Base-by-base conservation (phyloP, 92 coral and sea anemone genomes). In the Diadumene lineata region DNA sequence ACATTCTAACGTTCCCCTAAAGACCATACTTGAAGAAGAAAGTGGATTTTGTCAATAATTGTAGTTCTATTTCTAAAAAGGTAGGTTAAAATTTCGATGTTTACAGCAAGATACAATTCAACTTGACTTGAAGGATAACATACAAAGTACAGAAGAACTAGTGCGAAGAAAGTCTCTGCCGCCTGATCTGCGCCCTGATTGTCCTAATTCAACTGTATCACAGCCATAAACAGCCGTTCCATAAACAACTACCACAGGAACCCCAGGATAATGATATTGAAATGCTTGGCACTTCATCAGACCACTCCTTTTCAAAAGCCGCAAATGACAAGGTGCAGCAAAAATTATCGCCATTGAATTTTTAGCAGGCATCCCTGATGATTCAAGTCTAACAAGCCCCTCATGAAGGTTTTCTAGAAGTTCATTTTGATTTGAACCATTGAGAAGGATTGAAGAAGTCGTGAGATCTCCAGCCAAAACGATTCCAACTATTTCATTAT, bases 221-320 rank as follows among this genome's bases (percentile, higher is more conserved):
- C 97, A 91, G 19, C 97, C 97, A 85, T 89, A 91, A 16, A 89
- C 84, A 15, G 88, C 97, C 24, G 88, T 60, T 23, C 93, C 93
- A 34, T 70, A 38, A 75, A 87, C 82, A 13, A 92, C 87, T 13
- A 64, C 72, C 19, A 91, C 61, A 31, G 90, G 86, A 17, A 76
- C 81, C 6, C 61, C 51, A 23, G 93, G 89, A 34, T 87, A 91
- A 50, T 55, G 74, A 9, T 82, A 74, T 46, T 71, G 60, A 56
- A 91, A 73, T 26, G 82, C 73, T 13, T 55, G 30, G 60, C 79
- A 74, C 24, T 79, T 73, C 24, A 76, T 84, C 61, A 78, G 67
- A 17, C 78, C 82, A 62, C 70, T 64, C 11, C 69, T 56, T 34
- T 84, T 74, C 26, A 74, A 31, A 56, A 44, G 64, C 26, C 66